A percentile compares a stretch with the other conserved stretches of the same genome.
Conservation (phyloP, 2,797 vertebrate species). For the Rhodeus uyekii region DNA sequence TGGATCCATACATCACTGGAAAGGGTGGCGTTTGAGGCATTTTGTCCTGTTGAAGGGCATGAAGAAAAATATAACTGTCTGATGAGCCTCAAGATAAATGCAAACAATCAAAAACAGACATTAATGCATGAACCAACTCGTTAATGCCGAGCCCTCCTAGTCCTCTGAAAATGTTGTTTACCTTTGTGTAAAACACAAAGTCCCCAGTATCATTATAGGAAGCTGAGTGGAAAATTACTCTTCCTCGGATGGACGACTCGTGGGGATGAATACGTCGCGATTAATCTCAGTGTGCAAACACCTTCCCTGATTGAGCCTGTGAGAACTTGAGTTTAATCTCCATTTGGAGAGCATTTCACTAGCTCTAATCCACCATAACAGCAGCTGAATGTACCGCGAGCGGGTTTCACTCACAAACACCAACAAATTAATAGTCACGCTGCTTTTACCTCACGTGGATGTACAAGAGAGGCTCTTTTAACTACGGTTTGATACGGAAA, state of each 20-base stretch:
- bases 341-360: constrained; percentile 2
- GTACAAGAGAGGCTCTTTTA: constrained; percentile 40
- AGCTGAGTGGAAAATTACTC: constrained; percentile 54
- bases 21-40: constrained; percentile 94
- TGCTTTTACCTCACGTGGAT: constrained; percentile 39
- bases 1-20: constrained; percentile 84
- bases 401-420: neutral
- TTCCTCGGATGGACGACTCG: constrained; percentile 23
- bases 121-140: constrained; percentile 1
- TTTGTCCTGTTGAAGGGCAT: constrained; percentile 75
- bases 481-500: neutral
- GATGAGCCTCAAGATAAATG: neutral
- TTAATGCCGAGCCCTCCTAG: neutral
- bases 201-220: constrained; percentile 53
- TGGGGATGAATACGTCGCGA: constrained; percentile 30
- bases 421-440: constrained; percentile 44
- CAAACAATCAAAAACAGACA: constrained; percentile 26
- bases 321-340: constrained; percentile 28
- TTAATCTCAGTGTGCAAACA: constrained; percentile 52
- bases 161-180: constrained; percentile 44
- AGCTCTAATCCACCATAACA: constrained; percentile 27
- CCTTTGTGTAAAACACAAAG: constrained; percentile 46
- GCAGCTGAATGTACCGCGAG: neutral
- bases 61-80: constrained; percentile 46
- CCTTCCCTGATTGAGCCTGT: constrained; percentile 27